phyloP scores from a whole-genome alignment of 2,888 invertebrate species.

The Meandrusa payeni region DNA sequence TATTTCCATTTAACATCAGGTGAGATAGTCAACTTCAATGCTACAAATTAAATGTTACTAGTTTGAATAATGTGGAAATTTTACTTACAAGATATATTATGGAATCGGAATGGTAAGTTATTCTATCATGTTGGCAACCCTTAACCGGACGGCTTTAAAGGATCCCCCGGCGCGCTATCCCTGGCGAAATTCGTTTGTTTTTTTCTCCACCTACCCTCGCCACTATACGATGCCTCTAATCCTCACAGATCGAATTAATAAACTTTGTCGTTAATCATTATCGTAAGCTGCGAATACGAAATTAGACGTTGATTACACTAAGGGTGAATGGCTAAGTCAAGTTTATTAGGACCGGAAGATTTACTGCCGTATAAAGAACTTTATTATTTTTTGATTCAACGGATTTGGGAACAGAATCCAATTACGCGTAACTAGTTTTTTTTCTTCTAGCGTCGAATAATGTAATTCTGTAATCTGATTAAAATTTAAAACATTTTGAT shows the following conservation, averaged over 20 bases:
- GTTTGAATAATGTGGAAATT: too few relatives aligned
- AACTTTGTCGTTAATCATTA: constrained; percentile 78
- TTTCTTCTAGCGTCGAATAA: background rate
- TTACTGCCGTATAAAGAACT: constrained; percentile 44
- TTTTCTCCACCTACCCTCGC: constrained; percentile 62
- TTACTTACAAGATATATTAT: too few relatives aligned
- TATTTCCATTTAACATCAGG: too few relatives aligned
- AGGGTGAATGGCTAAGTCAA: constrained; percentile 63
- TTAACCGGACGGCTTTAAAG: constrained; percentile 33
- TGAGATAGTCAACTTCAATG: too few relatives aligned
- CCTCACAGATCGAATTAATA: constrained; percentile 76
- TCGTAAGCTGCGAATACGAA: constrained; percentile 72
- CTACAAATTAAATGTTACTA: too few relatives aligned
- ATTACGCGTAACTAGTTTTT: constrained; percentile 18
- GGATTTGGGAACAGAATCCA: constrained; percentile 27
- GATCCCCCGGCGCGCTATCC: constrained; percentile 50
- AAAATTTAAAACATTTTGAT: background rate
- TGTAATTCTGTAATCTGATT: background rate
- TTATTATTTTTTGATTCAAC: constrained; percentile 39
- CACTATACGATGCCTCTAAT: constrained; percentile 61
- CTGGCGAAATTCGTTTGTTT: constrained; percentile 72
- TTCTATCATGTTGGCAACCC: constrained; percentile 35
- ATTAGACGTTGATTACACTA: constrained; percentile 73
- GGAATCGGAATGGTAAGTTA: too few relatives aligned
- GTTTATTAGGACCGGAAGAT: constrained; percentile 57